Percentiles rank a stretch among this genome's conserved stretches.
These are phyloP conservation scores for Hydrolagus affinis DNA, from an alignment of 2,113 vertebrate genomes.

Conservation along the genomic window DNA sequence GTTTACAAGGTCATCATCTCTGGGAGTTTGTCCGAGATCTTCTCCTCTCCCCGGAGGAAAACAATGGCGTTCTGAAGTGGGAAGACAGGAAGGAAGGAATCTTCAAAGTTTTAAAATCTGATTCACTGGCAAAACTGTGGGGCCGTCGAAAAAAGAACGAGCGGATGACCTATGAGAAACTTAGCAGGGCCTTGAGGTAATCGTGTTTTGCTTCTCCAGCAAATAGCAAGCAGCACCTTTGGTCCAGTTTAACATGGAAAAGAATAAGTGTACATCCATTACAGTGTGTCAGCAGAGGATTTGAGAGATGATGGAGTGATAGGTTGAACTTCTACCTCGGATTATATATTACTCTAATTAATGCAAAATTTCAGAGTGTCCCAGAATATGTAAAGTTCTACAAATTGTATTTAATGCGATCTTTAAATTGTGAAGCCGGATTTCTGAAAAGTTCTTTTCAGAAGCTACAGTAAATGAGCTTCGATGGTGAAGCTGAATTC, in stretches of 20 bases:
- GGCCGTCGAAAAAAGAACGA: conserved; percentile 57
- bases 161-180: conserved; percentile 54
- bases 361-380: too few relatives aligned
- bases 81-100: conserved; percentile 52
- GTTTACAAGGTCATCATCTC: conserved; percentile 51
- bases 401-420: too few relatives aligned
- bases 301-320: too few relatives aligned
- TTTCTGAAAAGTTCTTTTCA: too few relatives aligned
- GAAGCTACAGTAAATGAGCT: too few relatives aligned
- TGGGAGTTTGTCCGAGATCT: conserved; percentile 56
- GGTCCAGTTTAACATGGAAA: background rate
- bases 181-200: conserved; percentile 51
- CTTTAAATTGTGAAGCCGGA: too few relatives aligned
- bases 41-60: conserved; percentile 53
- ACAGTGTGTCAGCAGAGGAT: too few relatives aligned
- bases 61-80: conserved; percentile 52
- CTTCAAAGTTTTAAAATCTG: conserved; percentile 55
- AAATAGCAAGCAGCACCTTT: background rate
- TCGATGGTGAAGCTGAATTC: too few relatives aligned
- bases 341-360: too few relatives aligned
- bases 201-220: background rate
- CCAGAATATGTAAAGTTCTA: too few relatives aligned
- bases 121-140: conserved; percentile 55
- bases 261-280: background rate
- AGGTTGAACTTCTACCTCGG: too few relatives aligned